A percentile compares a stretch with the other conserved stretches of the same genome.
Evolutionary conservation across 2,797 vertebrate genomes (phyloP).

Genomic region (Mus spretus): DNA sequence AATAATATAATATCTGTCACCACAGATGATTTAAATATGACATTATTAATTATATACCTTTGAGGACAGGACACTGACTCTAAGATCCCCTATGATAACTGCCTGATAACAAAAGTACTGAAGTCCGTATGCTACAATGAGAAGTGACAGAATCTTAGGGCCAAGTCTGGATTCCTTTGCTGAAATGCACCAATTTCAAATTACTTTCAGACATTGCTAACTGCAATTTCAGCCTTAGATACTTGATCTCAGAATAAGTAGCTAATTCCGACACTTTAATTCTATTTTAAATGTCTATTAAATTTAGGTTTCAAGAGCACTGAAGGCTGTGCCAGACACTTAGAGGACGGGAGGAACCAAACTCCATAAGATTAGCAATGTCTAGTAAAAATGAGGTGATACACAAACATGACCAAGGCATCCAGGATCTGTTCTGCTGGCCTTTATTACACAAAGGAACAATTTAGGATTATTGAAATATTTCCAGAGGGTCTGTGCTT

Average conservation of each 20-base stretch:
- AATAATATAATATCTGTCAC: not conserved
- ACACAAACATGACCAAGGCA: not conserved
- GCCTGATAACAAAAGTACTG: not conserved
- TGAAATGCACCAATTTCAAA: not conserved
- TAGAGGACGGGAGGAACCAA: not conserved
- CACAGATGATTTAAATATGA: not conserved
- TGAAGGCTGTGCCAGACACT: not conserved
- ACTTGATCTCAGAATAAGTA: slow-evolving; percentile 28
- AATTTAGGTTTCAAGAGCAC: not conserved
- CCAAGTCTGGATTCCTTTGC: not conserved
- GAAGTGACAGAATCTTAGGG: not conserved
- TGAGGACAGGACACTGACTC: not conserved
- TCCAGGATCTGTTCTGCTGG: not conserved
- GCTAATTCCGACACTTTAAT: not conserved
- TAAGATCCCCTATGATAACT: not conserved
- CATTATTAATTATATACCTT: not conserved
- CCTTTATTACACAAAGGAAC: not conserved
- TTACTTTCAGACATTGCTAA: not conserved
- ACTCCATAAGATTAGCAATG: not conserved
- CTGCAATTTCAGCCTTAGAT: not conserved
- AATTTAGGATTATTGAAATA: slow-evolving; percentile 25
- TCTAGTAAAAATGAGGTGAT: not conserved
- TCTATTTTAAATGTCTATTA: not conserved
- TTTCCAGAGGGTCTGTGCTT: not conserved
- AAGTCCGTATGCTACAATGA: not conserved